Conservation (phyloP, 2,113 vertebrate species). For the Oncorhynchus nerka region DNA sequence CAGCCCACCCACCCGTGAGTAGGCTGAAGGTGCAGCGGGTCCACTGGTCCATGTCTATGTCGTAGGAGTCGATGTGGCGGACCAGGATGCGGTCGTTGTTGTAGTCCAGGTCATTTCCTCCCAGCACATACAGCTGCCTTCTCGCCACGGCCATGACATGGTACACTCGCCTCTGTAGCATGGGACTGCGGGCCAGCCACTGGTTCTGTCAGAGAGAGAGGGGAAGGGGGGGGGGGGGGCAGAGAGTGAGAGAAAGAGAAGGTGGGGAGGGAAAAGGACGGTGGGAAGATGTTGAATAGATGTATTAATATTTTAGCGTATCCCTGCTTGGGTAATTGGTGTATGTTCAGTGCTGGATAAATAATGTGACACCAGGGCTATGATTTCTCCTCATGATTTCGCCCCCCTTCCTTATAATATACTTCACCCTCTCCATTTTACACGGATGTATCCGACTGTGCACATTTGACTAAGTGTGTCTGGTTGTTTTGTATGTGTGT, state of each 20-base stretch:
- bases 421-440: slow-evolving; percentile 72
- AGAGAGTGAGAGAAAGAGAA: slow-evolving; percentile 5
- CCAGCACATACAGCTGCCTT: slow-evolving; percentile 90
- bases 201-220: slow-evolving; percentile 77
- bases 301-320: slow-evolving; percentile 71
- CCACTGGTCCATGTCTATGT: slow-evolving; percentile 93
- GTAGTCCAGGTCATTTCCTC: slow-evolving; percentile 94
- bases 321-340: slow-evolving; percentile 70
- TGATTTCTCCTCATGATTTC: slow-evolving; percentile 70
- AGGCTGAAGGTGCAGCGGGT: slow-evolving; percentile 92
- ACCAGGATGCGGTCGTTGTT: slow-evolving; percentile 96
- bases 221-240: too few species aligned
- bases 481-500: slow-evolving; percentile 56
- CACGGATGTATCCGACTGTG: slow-evolving; percentile 60
- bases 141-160: slow-evolving; percentile 94
- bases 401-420: slow-evolving; percentile 71
- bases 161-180: slow-evolving; percentile 95
- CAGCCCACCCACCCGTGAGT: slow-evolving; percentile 79
- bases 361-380: slow-evolving; percentile 70
- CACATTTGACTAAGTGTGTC: slow-evolving; percentile 67
- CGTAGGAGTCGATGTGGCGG: slow-evolving; percentile 92
- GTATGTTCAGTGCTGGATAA: slow-evolving; percentile 66
- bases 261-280: not conserved
- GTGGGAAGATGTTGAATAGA: slow-evolving; percentile 44
- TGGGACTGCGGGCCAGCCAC: slow-evolving; percentile 90